These are phyloP conservation scores for Jacana jacana DNA, from an alignment of 2,113 vertebrate genomes.

Conservation along the genomic window DNA sequence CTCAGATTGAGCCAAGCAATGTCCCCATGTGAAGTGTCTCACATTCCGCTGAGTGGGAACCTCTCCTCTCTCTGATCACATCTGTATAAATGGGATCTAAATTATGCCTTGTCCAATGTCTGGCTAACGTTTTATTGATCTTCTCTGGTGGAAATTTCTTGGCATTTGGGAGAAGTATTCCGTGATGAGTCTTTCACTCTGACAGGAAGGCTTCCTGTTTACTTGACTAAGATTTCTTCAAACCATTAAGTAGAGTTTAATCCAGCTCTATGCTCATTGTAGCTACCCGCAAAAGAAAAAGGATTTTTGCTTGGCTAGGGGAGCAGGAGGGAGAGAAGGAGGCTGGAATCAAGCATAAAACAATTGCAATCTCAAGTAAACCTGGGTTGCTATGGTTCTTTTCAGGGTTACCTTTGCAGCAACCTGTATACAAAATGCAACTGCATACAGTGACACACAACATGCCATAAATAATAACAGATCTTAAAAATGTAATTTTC, in stretches of 20 bases:
- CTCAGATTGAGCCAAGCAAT: rapidly evolving
- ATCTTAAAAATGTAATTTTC: constrained; percentile 69
- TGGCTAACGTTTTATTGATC: neutral
- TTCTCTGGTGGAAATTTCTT: neutral
- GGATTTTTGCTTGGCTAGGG: neutral
- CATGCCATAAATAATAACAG: constrained; percentile 36
- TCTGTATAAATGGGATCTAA: neutral
- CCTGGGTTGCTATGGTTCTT: neutral
- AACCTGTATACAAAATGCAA: neutral
- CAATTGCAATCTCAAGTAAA: neutral
- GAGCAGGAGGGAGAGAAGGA: neutral
- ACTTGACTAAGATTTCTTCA: neutral
- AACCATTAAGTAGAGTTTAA: neutral
- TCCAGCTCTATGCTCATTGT: neutral
- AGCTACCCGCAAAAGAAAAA: neutral
- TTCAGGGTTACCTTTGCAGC: neutral
- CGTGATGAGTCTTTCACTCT: neutral
- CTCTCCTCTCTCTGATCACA: neutral
- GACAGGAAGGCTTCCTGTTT: neutral
- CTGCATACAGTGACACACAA: neutral
- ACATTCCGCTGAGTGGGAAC: neutral
- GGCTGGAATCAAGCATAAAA: neutral
- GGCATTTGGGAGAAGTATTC: neutral
- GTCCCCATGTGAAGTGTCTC: neutral
- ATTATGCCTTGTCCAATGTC: neutral